phyloP scores from a whole-genome alignment of 2,797 vertebrate species.

The Furcifer pardalis region DNA sequence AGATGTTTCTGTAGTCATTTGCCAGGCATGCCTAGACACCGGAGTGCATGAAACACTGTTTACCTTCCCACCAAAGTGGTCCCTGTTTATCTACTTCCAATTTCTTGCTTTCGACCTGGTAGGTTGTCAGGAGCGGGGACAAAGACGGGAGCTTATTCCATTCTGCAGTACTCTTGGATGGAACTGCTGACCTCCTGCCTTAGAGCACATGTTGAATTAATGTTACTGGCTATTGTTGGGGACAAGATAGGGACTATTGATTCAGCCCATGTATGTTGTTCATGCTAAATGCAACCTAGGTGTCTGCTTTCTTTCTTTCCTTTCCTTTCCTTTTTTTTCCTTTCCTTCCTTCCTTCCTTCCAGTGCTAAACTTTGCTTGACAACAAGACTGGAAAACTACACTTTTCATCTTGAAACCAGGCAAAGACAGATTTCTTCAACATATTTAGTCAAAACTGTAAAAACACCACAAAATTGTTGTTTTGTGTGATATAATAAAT shows the following conservation, averaged over 20 bases:
- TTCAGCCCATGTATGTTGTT: neutral
- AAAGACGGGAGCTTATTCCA: too few relatives aligned
- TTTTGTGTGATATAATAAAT: neutral
- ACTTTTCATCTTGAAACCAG: neutral
- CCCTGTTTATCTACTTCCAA: too few relatives aligned
- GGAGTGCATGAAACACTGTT: too few relatives aligned
- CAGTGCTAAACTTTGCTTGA: neutral
- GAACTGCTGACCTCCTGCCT: too few relatives aligned
- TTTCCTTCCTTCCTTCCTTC: neutral
- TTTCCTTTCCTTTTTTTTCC: too few relatives aligned
- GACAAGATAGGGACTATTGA: neutral
- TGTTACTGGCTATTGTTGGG: neutral
- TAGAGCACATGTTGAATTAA: neutral
- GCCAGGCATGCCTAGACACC: too few relatives aligned
- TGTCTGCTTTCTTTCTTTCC: neutral
- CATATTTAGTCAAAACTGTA: constrained; percentile 3
- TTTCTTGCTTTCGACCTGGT: too few relatives aligned
- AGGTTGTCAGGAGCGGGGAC: too few relatives aligned
- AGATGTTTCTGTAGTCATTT: too few relatives aligned
- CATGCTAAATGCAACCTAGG: neutral
- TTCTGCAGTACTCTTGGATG: too few relatives aligned
- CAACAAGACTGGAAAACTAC: neutral
- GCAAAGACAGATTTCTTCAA: neutral
- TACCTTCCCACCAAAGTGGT: too few relatives aligned
- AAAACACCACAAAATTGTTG: neutral